phyloP scores from a whole-genome alignment of 2,797 vertebrate genomes.

The Sebastes steindachneri region DNA sequence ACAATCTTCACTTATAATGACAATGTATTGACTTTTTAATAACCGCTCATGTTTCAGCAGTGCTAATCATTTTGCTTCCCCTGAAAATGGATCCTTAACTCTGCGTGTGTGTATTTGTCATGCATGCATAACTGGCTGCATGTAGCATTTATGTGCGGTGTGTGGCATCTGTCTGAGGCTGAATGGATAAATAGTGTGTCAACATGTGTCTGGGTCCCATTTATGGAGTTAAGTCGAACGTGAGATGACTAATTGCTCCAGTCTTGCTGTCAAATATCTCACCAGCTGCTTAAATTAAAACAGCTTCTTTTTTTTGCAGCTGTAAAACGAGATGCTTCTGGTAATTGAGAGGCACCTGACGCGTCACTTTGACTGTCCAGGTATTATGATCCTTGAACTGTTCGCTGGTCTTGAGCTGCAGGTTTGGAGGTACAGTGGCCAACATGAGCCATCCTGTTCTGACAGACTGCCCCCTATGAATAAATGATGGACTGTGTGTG shows the following conservation, averaged over 20 bases:
- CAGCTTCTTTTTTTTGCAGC: background rate
- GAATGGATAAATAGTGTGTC: slow-evolving; percentile 1
- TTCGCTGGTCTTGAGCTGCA: slow-evolving; percentile 40
- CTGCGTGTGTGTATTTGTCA: slow-evolving; percentile 5
- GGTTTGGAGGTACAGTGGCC: slow-evolving; percentile 51
- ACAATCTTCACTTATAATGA: slow-evolving; percentile 85
- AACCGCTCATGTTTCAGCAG: slow-evolving; percentile 81
- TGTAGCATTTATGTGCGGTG: background rate
- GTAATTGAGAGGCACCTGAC: slow-evolving; percentile 11
- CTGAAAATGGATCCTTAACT: slow-evolving; percentile 63
- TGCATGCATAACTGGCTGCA: slow-evolving; percentile 14
- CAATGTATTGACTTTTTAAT: slow-evolving; percentile 85
- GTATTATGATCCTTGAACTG: slow-evolving; percentile 32
- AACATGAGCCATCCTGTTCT: slow-evolving; percentile 57
- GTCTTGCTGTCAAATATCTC: slow-evolving; percentile 1
- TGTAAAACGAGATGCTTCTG: slow-evolving; percentile 21
- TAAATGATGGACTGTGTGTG: slow-evolving; percentile 72
- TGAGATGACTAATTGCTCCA: background rate
- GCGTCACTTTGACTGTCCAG: slow-evolving; percentile 12
- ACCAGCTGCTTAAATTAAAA: slow-evolving; percentile 1
- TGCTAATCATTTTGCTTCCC: slow-evolving; percentile 77
- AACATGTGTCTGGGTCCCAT: slow-evolving; percentile 14
- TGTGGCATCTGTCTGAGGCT: background rate
- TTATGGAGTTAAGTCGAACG: slow-evolving; percentile 22
- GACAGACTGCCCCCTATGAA: slow-evolving; percentile 72